Percentiles rank a stretch among this genome's conserved stretches.
Conservation (phyloP, 2,113 vertebrate genomes). For the Stercorarius parasiticus region DNA sequence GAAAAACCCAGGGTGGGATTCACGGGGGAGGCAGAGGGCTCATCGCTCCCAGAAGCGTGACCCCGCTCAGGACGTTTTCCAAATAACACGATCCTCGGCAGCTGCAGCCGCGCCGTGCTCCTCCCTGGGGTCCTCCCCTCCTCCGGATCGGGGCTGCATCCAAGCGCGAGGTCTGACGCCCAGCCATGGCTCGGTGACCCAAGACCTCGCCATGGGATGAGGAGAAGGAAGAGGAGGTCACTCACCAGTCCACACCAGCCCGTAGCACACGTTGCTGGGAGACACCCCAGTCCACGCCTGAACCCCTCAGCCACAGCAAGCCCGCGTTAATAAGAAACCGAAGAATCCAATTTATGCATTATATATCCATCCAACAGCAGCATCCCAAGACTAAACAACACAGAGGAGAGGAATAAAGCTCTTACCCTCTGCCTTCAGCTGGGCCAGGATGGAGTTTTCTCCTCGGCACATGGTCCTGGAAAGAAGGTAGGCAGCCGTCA, state of each 20-base stretch:
- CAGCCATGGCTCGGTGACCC: neutral
- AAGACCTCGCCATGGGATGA: rapidly evolving
- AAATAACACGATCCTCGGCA: conserved; percentile 2
- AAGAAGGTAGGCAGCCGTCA: conserved; percentile 44
- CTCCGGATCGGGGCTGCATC: neutral
- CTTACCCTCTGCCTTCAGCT: conserved; percentile 88
- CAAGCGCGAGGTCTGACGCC: neutral
- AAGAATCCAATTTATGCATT: neutral
- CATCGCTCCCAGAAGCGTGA: neutral
- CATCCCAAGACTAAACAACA: neutral
- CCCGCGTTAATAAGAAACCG: neutral
- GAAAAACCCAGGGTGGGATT: neutral
- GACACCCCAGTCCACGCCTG: neutral
- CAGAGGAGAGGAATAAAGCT: conserved; percentile 19
- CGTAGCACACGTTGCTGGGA: rapidly evolving
- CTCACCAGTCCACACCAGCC: neutral
- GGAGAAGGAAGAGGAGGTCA: rapidly evolving
- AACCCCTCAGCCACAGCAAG: neutral
- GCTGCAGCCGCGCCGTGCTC: neutral
- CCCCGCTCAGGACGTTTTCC: neutral
- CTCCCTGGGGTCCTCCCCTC: conserved; percentile 14
- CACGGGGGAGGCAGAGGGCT: neutral
- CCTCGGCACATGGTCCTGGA: conserved; percentile 94
- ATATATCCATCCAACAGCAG: neutral
- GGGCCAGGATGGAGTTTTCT: conserved; percentile 91